phyloP scores from a whole-genome alignment of 1,140 invertebrate species.

The Leptinotarsa undecemlineata region DNA sequence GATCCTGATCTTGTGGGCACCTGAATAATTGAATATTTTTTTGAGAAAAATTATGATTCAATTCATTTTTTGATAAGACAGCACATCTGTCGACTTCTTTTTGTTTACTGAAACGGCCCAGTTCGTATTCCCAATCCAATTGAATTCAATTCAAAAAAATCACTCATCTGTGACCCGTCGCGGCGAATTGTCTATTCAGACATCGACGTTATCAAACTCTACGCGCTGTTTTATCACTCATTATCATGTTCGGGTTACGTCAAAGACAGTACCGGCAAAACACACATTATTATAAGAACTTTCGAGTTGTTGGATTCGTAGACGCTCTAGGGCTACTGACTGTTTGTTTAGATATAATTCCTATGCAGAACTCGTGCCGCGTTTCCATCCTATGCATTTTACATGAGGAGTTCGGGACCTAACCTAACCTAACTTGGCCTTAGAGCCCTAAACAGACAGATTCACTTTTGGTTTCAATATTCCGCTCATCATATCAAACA shows the following conservation, averaged over 20 bases:
- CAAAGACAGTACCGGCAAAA: not conserved
- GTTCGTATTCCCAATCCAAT: too few relatives aligned
- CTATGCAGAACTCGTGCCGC: constrained; percentile 51
- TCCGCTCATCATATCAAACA: constrained; percentile 7
- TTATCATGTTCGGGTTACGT: not conserved
- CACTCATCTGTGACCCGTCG: too few relatives aligned
- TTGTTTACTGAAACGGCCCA: too few relatives aligned
- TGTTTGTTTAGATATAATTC: constrained; percentile 55
- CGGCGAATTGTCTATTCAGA: too few relatives aligned
- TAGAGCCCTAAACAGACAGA: constrained; percentile 45
- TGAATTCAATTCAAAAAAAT: too few relatives aligned
- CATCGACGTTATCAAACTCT: too few relatives aligned
- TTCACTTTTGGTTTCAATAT: constrained; percentile 43
- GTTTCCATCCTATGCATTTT: constrained; percentile 61
- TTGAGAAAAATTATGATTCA: too few relatives aligned
- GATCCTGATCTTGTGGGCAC: too few relatives aligned
- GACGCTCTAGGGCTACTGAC: constrained; percentile 22
- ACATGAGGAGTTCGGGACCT: constrained; percentile 58
- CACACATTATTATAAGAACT: not conserved
- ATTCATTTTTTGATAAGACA: too few relatives aligned
- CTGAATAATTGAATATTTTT: too few relatives aligned
- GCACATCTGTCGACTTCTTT: too few relatives aligned
- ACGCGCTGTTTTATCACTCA: not conserved
- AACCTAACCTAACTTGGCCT: constrained; percentile 53
- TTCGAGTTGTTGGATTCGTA: not conserved